phyloP scores from a whole-genome alignment of 2,797 vertebrate species.

The Sylvilagus floridanus region DNA sequence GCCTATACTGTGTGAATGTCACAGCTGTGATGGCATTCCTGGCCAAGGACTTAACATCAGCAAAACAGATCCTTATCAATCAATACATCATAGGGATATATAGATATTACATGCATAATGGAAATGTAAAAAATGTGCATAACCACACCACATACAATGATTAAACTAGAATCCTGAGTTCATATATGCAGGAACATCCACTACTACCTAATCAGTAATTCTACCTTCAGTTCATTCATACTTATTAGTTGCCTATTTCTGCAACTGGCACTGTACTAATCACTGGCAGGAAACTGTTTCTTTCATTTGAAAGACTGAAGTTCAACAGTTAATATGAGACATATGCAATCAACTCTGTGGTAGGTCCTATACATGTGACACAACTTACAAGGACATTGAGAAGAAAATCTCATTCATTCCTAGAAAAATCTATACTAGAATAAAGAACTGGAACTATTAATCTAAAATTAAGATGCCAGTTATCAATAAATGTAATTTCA shows the following conservation, averaged over 20 bases:
- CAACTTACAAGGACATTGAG: not conserved
- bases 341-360: not conserved
- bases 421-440: slow-evolving; percentile 28
- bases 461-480: slow-evolving; percentile 48
- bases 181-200: not conserved
- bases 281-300: not conserved
- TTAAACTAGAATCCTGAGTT: not conserved
- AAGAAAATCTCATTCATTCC: slow-evolving; percentile 16
- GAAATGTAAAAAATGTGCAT: slow-evolving; percentile 5
- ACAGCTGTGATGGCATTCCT: not conserved
- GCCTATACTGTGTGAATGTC: not conserved
- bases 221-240: slow-evolving; percentile 6
- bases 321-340: not conserved
- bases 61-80: not conserved
- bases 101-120: not conserved
- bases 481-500: slow-evolving; percentile 52
- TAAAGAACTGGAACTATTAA: not conserved
- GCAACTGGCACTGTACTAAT: not conserved
- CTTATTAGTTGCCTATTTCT: not conserved
- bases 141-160: not conserved
- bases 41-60: not conserved
- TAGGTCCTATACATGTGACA: not conserved
- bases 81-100: not conserved
- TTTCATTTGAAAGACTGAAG: not conserved
- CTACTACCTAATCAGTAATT: not conserved